Conservation (phyloP, 2,113 vertebrate species). For the Brienomyrus longianalis region DNA sequence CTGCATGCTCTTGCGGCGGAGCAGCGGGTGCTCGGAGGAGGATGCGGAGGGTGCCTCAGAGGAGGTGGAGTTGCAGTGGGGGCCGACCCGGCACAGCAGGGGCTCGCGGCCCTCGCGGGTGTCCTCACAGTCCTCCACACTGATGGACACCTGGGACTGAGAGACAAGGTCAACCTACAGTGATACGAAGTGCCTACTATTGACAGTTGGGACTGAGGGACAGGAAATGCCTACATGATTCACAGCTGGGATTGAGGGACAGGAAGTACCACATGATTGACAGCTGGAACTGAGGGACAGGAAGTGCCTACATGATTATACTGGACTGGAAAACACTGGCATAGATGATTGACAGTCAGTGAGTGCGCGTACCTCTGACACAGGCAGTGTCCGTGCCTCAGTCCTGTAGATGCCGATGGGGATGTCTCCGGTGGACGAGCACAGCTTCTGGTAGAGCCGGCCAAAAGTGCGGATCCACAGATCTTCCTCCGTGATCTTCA, state of each 20-base stretch:
- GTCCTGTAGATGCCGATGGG: conserved; percentile 75
- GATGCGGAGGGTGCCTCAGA: conserved; percentile 62
- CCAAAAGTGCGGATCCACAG: conserved; percentile 72
- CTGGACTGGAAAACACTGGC: not conserved
- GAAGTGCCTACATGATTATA: not conserved
- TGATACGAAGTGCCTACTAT: not conserved
- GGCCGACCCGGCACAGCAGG: conserved; percentile 51
- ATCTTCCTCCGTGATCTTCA: conserved; percentile 71
- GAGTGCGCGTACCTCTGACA: conserved; percentile 58
- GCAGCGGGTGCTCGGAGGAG: conserved; percentile 65
- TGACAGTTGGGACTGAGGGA: not conserved
- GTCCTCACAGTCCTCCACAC: conserved; percentile 72
- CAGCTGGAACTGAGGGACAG: not conserved
- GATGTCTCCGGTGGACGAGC: conserved; percentile 70
- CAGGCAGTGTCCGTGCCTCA: conserved; percentile 62
- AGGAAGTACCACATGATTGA: not conserved
- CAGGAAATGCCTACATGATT: not conserved
- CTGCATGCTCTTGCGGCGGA: conserved; percentile 73
- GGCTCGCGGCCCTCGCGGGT: conserved; percentile 66
- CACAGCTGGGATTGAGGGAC: not conserved
- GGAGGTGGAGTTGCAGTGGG: conserved; percentile 67
- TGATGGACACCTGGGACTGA: conserved; percentile 73
- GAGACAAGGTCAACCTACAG: not conserved
- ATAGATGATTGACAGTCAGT: not conserved
- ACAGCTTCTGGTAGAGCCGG: conserved; percentile 69